Evolutionary conservation across 1,140 invertebrate genomes (phyloP), one percentile per base, ranked within the genome.

Genomic region (Eciton burchellii): DNA sequence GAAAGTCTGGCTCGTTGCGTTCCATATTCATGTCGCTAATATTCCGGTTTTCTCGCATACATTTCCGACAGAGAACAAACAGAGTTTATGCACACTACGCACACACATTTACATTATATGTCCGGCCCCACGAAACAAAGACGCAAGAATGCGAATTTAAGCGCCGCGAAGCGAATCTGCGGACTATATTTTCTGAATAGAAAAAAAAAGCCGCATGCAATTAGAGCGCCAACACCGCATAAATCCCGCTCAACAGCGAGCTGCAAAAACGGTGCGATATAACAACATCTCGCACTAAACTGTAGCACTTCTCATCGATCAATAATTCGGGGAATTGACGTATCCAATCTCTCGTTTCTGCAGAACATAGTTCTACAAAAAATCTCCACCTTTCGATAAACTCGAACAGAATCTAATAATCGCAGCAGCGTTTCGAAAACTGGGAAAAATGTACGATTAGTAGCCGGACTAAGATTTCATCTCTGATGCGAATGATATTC

Each of bases 11-110:
- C 65, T 71, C 70, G 24, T 45, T 60, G 47, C 62, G 72, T 56
- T 82, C 84, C 24, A 45, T 49, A 65, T 47, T 63, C 19, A 35
- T 82, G 49, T 86, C 84, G 84, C 85, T 82, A 85, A 70, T 47
- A 66, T 74, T 24, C 45, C n/a, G n/a, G 63, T 65, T 77, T 56
- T 1, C 60, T 16, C 19, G 66, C 72, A 35, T 56, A 8, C 19
- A 6, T 56, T 68, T 70, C 35, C 57, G 47, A 47, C 19, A 49
- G n/a, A 16, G 49, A 52, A 82, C 56, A 16, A 14, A 9, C 19
- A 19, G 47, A 71, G 54, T 82, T 82, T 68, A 6, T 35, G 35
- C 73, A 60, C 45, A 52, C 16, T 26, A 45, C 43, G 12, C 49
- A 26, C 49, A 29, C n/a, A 16, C 2, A 6, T 73, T 35, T 26